A percentile compares a stretch with the other conserved stretches of the same genome.
phyloP scores from a whole-genome alignment of 1,140 invertebrate species.

The Coboldia fuscipes region DNA sequence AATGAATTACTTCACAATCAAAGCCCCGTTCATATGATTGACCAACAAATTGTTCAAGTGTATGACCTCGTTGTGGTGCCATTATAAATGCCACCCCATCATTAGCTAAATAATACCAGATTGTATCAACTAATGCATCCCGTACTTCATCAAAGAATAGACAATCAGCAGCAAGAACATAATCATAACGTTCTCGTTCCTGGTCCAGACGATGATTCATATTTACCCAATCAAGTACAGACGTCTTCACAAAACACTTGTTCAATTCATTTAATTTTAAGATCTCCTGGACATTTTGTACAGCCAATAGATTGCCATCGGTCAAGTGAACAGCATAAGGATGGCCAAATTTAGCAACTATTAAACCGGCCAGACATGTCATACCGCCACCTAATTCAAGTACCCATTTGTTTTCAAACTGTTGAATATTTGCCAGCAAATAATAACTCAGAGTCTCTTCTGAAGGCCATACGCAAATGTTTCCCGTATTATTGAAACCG shows the following conservation, averaged over 20 bases:
- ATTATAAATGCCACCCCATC: slow-evolving; percentile 47
- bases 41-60: slow-evolving; percentile 43
- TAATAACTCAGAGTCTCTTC: slow-evolving; percentile 66
- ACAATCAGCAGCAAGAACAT: slow-evolving; percentile 58
- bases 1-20: slow-evolving; percentile 26
- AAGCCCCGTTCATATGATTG: slow-evolving; percentile 35
- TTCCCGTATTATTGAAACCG: slow-evolving; percentile 82
- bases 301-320: slow-evolving; percentile 55
- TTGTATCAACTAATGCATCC: slow-evolving; percentile 42
- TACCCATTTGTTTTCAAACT: slow-evolving; percentile 42
- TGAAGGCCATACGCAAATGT: slow-evolving; percentile 76
- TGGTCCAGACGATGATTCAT: slow-evolving; percentile 7
- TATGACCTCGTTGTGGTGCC: slow-evolving; percentile 50
- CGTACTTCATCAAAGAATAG: slow-evolving; percentile 65
- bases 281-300: slow-evolving; percentile 48
- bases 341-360: slow-evolving; percentile 42
- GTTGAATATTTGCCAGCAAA: slow-evolving; percentile 36
- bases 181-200: slow-evolving; percentile 30
- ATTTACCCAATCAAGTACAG: slow-evolving; percentile 28
- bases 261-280: slow-evolving; percentile 35
- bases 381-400: slow-evolving; percentile 70
- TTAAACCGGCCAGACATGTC: slow-evolving; percentile 60
- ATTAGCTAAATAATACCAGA: slow-evolving; percentile 39
- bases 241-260: slow-evolving; percentile 17
- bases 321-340: slow-evolving; percentile 39